Percentiles rank a stretch among this genome's conserved stretches.
phyloP scores from a whole-genome alignment of 1,140 invertebrate species.

The Myzus persicae region DNA sequence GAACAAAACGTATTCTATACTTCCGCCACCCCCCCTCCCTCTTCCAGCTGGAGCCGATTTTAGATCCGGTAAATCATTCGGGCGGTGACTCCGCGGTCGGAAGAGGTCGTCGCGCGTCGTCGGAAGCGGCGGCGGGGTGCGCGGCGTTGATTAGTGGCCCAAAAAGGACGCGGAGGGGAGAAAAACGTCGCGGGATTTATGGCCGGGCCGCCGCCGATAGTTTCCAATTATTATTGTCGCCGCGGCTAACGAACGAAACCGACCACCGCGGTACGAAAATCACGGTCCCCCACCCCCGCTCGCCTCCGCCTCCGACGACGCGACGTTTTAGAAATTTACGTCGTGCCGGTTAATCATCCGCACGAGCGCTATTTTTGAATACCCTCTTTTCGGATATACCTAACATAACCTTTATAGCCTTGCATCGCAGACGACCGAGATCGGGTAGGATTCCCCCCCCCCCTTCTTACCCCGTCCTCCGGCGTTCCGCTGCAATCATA shows the following conservation, averaged over 20 bases:
- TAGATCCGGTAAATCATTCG: constrained; percentile 48
- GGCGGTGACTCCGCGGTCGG: background rate
- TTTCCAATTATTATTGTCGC: constrained; percentile 31
- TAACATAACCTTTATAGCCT: background rate
- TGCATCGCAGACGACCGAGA: background rate
- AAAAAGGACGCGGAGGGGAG: background rate
- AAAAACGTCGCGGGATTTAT: constrained; percentile 27
- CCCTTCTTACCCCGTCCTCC: too few species aligned
- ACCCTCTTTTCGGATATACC: background rate
- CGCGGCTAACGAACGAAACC: background rate
- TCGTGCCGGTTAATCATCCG: background rate
- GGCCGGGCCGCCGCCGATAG: constrained; percentile 7
- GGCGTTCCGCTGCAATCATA: background rate
- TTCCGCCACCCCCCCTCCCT: background rate
- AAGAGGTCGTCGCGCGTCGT: background rate
- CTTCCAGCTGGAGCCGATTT: background rate
- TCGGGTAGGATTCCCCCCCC: background rate
- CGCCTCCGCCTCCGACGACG: background rate
- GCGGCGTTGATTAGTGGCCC: constrained; percentile 15
- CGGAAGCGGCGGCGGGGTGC: background rate
- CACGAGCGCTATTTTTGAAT: constrained; percentile 18
- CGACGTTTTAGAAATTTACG: constrained; percentile 15
- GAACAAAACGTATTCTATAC: constrained; percentile 28
- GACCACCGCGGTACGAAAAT: background rate
- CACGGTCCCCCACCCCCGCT: background rate